Base-by-base conservation (phyloP, 2,888 invertebrate genomes). In the Synergus gifuensis region DNA sequence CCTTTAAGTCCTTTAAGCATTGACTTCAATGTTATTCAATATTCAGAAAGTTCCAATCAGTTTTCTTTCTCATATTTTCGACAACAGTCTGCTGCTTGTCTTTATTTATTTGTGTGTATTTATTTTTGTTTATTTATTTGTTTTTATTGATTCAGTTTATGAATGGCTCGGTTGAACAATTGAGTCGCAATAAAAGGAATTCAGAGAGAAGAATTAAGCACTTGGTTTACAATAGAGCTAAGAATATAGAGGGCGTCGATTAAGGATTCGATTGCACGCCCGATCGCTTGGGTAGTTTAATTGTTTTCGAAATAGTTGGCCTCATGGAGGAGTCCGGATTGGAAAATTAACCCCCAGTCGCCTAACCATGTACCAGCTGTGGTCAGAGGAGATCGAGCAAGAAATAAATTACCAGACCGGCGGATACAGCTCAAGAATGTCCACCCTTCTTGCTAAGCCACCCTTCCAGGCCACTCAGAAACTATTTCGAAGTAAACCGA, bases 391-490 rank as follows among this genome's bases (percentile, higher is more conserved):
- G 88, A 88, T 86, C 85, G 85, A 87, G 89, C 91, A 92, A 92
- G 91, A 92, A 92, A 90, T 90, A 92, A 91, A 92, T 92, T 92
- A 88, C 88, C 84, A 80, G 82, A 64, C 81, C 73, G 36, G 66
- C 58, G 54, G 44, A 66, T 49, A 49, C 77, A 76, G 79, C 76
- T 78, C 78, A 80, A 81, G 81, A 82, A 79, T 79, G 60, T 78
- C 78, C 40, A 76, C 76, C 79, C 79, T 79, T 73, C 54, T 73
- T 73, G 73, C 73, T 73, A 73, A 73, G n/a, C 36, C 40, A 49
- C 73, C 54, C 73, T 54, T 58, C n/a, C 54, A n/a, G 73, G 36
- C 73, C 40, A 73, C 73, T 73, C 73, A 54, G 73, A 40, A 73
- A 73, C 73, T 73, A 73, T 73, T 73, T 73, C 73, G 49, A 73